Conservation (phyloP, 2,797 vertebrate genomes). For the Gymnoscopelus microlampas region DNA sequence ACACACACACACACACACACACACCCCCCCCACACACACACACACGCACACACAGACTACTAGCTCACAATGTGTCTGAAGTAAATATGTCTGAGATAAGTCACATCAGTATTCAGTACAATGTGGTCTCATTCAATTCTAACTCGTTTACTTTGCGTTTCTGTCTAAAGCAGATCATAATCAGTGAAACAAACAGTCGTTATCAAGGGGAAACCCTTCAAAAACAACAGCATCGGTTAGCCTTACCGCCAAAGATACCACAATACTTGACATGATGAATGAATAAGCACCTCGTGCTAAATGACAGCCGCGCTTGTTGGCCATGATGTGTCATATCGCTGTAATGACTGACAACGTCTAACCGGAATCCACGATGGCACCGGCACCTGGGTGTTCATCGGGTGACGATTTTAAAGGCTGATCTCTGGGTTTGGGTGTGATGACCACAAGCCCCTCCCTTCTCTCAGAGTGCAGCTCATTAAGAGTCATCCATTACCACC, state of each 20-base stretch:
- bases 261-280: not conserved
- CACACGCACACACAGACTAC: not conserved
- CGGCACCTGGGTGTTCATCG: no score
- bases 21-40: slow-evolving; percentile 10
- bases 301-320: not conserved
- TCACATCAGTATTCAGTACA: not conserved
- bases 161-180: not conserved
- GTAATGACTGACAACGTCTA: not conserved
- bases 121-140: not conserved
- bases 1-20: slow-evolving; percentile 4
- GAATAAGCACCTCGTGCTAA: not conserved
- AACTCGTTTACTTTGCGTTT: not conserved
- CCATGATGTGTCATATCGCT: not conserved
- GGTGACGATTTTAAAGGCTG: not conserved
- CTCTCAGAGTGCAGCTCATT: not conserved
- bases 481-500: not conserved
- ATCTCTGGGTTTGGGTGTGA: not conserved
- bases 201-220: not conserved
- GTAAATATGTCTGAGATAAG: not conserved
- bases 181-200: not conserved
- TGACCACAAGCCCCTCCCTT: slow-evolving; percentile 4
- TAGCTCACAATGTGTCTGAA: not conserved
- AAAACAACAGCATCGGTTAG: not conserved
- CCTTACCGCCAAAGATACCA: not conserved
- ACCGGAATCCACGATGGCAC: not conserved